Evolutionary conservation across 2,797 vertebrate species (phyloP), one percentile per base, ranked within the genome.

Genomic region (Argentina silus): DNA sequence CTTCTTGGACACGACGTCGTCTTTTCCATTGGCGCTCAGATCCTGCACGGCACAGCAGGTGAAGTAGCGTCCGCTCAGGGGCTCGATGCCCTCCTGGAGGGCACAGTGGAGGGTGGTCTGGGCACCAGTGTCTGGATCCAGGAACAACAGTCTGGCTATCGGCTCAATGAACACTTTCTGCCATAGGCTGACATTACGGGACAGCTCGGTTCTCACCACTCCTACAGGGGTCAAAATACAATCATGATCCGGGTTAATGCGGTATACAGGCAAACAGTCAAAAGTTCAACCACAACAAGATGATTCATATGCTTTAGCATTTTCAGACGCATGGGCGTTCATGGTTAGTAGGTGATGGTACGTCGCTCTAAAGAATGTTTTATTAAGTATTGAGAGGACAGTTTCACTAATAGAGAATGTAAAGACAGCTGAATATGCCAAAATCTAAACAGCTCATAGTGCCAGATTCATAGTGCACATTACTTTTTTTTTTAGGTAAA

Each of bases 61-160:
- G 79, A 94, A 95, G 81, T 93, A 91, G 0, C 84, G 73, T 0
- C 93, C 93, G 44, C 91, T 94, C 64, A 91, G 86, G 1, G 71
- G 86, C 62, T 93, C 91, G 12, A 94, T 82, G 19, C 93, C 91
- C 72, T 94, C 90, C 86, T 93, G 90, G 56, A 93, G 70, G 47
- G 77, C 86, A 27, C 93, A 95, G 86, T 95, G 90, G 48, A 95
- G 88, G 0, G 92, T 92, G 23, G 93, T 94, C 87, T 95, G 94
- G 43, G 93, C 91, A 0, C 93, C 93, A 0, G 75, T 72, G 47
- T 86, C 82, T 0, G 91, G 84, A 69, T 93, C 92, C 72, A 94
- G 82, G 79, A 94, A 94, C 23, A 94, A 82, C 77, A 94, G 70
- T 17, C 69, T 69, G 8, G 90, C 83, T 0, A 94, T 36, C 0